Percentiles rank a stretch among this genome's conserved stretches.
phyloP scores from a whole-genome alignment of 2,113 vertebrate species.

The Theristicus caerulescens region DNA sequence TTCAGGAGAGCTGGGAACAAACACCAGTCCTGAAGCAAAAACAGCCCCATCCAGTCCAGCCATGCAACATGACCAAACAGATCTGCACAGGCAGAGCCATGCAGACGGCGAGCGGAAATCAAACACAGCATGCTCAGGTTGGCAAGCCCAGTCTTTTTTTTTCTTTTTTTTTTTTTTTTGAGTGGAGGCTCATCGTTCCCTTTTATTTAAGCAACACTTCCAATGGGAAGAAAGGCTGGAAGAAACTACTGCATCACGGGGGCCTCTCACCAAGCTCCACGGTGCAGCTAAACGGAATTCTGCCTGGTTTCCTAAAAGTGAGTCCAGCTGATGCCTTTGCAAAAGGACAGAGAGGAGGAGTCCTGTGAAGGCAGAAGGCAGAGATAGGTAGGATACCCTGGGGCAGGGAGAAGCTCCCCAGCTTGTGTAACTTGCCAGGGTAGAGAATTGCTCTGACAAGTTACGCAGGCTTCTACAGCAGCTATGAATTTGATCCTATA shows the following conservation, averaged over 20 bases:
- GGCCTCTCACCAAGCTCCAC: background rate
- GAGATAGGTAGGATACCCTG: background rate
- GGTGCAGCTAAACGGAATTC: background rate
- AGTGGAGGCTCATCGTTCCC: background rate
- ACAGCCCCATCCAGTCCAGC: background rate
- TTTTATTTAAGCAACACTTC: background rate
- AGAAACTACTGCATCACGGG: background rate
- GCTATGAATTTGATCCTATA: slow-evolving; percentile 38
- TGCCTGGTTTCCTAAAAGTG: background rate
- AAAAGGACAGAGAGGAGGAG: background rate
- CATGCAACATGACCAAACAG: slow-evolving; percentile 1
- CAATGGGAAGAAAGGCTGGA: background rate
- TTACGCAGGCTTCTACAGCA: slow-evolving; percentile 22
- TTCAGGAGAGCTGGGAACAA: background rate
- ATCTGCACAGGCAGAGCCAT: background rate
- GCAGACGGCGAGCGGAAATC: background rate
- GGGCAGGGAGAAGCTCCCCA: background rate
- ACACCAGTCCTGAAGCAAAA: background rate
- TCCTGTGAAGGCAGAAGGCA: background rate
- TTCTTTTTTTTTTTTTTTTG: no score
- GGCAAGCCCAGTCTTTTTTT: background rate
- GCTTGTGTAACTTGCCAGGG: slow-evolving; percentile 34
- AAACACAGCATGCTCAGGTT: background rate
- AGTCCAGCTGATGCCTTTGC: background rate
- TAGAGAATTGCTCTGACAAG: slow-evolving; percentile 48